A percentile compares a stretch with the other conserved stretches of the same genome.
Evolutionary conservation across 2,888 invertebrate genomes (phyloP).

Genomic region (Biston stratarius): DNA sequence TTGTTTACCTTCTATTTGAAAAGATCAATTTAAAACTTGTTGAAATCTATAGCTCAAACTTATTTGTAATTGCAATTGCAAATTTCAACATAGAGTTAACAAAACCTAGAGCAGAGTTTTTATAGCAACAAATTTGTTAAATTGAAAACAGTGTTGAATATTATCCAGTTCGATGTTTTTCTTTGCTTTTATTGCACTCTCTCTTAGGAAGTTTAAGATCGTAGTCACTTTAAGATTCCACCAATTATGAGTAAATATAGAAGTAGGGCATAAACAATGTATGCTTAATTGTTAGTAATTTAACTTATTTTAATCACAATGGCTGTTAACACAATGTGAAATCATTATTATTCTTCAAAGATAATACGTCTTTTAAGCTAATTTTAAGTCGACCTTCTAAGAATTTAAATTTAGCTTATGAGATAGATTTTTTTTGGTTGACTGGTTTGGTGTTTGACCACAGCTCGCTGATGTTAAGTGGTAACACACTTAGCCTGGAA

Average conservation of each 20-base stretch:
- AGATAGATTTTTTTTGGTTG: too few species aligned
- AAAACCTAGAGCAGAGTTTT: conserved; percentile 1
- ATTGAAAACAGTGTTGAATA: conserved; percentile 9
- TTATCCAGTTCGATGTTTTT: conserved; percentile 8
- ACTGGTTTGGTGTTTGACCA: too few species aligned
- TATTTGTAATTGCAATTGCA: neutral
- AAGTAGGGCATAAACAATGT: neutral
- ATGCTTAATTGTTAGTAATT: neutral
- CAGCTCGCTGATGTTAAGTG: too few species aligned
- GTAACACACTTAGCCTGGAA: too few species aligned
- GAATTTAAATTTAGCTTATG: neutral
- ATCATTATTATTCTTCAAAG: neutral
- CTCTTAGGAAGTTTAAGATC: neutral
- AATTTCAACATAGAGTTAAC: neutral
- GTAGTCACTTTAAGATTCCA: neutral
- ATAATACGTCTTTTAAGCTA: neutral
- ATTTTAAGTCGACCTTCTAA: neutral
- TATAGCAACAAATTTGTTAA: conserved; percentile 8
- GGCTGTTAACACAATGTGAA: neutral
- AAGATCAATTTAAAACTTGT: conserved; percentile 8
- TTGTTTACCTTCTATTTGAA: neutral
- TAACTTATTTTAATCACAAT: neutral
- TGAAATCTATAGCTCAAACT: neutral
- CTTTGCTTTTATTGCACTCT: neutral
- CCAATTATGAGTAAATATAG: neutral